These are phyloP conservation scores for Lampropteryx suffumata DNA, from an alignment of 2,888 invertebrate species.

Conservation along the genomic window DNA sequence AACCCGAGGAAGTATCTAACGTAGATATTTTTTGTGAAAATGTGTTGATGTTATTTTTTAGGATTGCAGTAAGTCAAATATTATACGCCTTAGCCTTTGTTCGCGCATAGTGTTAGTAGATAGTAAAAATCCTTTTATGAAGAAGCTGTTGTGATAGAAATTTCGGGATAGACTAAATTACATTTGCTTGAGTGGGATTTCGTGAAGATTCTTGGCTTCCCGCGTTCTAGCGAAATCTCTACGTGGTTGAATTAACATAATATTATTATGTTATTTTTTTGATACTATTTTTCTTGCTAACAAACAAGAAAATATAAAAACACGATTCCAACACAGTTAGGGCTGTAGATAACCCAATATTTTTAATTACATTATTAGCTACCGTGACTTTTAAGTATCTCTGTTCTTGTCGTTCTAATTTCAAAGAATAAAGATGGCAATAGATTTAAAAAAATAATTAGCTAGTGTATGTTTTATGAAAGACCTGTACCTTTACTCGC, in stretches of 20 bases:
- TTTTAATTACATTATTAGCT: no score
- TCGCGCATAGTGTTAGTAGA: constrained; percentile 14
- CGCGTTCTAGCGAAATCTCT: neutral
- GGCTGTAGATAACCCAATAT: no score
- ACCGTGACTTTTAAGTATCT: no score
- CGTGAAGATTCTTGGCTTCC: neutral
- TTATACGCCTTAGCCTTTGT: constrained; percentile 18
- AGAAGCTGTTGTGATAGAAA: constrained; percentile 10
- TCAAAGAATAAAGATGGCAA: no score
- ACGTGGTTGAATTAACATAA: neutral
- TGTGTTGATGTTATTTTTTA: constrained; percentile 30
- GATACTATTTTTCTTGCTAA: neutral
- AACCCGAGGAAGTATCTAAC: constrained; percentile 36
- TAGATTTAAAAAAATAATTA: no score
- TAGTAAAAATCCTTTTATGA: constrained; percentile 16
- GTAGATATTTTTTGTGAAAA: constrained; percentile 24
- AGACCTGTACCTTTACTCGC: no score
- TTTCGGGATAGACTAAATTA: constrained; percentile 6
- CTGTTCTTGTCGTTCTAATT: no score
- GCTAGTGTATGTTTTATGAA: no score
- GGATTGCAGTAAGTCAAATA: constrained; percentile 24
- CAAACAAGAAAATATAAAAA: no score
- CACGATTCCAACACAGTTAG: no score
- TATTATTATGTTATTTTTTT: no score
- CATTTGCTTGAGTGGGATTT: constrained; percentile 4